Conservation (phyloP, 2,888 invertebrate species). For the Carcina quercana region DNA sequence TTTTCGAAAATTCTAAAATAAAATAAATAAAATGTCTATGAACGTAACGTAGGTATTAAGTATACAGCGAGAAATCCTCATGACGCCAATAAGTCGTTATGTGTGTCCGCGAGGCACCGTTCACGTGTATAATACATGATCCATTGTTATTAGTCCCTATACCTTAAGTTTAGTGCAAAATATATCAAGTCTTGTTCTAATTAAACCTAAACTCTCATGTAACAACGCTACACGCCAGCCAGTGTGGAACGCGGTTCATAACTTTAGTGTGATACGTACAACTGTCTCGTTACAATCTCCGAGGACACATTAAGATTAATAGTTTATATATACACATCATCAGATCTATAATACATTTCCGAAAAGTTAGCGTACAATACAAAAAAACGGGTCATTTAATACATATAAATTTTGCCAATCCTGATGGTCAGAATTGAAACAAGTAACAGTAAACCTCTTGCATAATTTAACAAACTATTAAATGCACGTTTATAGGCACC, state of each 20-base stretch:
- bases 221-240: constrained; percentile 22
- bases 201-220: constrained; percentile 44
- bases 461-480: constrained; percentile 69
- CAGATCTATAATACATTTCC: constrained; percentile 7
- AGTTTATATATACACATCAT: constrained; percentile 10
- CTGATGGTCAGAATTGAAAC: constrained; percentile 51
- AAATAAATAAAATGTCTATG: constrained; percentile 62
- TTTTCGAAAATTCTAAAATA: constrained; percentile 57
- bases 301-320: constrained; percentile 1
- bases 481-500: constrained; percentile 59
- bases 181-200: constrained; percentile 39
- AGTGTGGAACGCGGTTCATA: constrained; percentile 8
- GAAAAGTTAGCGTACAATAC: not conserved
- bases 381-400: no score
- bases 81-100: constrained; percentile 48
- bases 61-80: constrained; percentile 42
- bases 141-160: constrained; percentile 20
- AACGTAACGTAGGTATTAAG: no score
- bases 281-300: constrained; percentile 1
- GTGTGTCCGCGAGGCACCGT: constrained; percentile 27
- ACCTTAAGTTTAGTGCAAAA: constrained; percentile 44
- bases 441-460: constrained; percentile 64
- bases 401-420: constrained; percentile 25
- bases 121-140: constrained; percentile 31
- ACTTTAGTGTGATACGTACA: no score